phyloP scores from a whole-genome alignment of 2,888 invertebrate genomes.

The Archaeoteleia sp. region DNA sequence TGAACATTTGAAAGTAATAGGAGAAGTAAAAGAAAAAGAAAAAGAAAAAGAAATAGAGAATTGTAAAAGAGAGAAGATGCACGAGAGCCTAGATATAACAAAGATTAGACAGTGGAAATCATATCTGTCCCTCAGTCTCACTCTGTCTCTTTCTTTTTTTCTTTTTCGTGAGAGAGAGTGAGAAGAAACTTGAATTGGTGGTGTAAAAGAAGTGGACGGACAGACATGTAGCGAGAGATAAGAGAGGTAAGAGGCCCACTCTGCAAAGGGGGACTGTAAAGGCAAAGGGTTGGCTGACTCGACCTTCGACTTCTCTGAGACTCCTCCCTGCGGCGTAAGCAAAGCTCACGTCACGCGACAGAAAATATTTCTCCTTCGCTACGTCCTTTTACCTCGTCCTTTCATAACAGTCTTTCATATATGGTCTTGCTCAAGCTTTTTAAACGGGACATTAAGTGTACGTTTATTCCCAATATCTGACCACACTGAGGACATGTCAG shows the following conservation, averaged over 20 bases:
- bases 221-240: conserved; percentile 30
- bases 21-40: conserved; percentile 15
- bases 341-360: conserved; percentile 23
- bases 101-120: conserved; percentile 24
- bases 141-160: too few relatives aligned
- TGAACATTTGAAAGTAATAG: conserved; percentile 15
- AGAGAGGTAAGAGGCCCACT: conserved; percentile 34
- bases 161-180: too few relatives aligned
- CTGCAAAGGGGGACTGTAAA: conserved; percentile 3
- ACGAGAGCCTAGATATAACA: too few relatives aligned
- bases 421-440: conserved; percentile 1
- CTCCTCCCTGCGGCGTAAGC: conserved; percentile 11
- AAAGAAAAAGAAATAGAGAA: conserved; percentile 18
- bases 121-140: conserved; percentile 49
- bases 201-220: conserved; percentile 27
- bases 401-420: not conserved
- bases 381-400: not conserved
- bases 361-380: not conserved
- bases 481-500: too few relatives aligned
- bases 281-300: conserved; percentile 19
- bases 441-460: too few relatives aligned
- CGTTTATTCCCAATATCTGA: too few relatives aligned
- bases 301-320: conserved; percentile 26
- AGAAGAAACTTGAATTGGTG: conserved; percentile 41
- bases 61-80: conserved; percentile 8